Evolutionary conservation across 35 echinoderm and acorn worm genomes (phyloP).

Genomic region (Chiridota heheva): DNA sequence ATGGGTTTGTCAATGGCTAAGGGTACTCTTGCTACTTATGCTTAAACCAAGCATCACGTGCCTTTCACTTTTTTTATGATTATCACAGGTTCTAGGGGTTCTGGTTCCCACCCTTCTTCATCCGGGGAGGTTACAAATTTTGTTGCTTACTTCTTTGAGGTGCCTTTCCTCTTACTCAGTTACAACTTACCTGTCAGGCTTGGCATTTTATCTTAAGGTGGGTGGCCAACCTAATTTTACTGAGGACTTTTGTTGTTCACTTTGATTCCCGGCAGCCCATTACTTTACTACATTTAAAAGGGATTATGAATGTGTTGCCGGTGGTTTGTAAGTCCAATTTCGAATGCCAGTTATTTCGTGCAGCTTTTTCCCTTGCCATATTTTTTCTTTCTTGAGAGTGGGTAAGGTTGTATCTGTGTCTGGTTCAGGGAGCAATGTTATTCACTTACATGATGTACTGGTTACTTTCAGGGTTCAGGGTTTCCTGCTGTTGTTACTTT

Average conservation of each 20-base stretch:
- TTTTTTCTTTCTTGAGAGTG: too few relatives aligned
- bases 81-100: neutral
- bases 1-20: too few relatives aligned
- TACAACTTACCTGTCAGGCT: neutral
- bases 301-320: neutral
- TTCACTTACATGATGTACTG: neutral
- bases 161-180: neutral
- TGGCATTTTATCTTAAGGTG: too few relatives aligned
- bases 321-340: slow-evolving; percentile 13
- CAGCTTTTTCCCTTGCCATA: neutral
- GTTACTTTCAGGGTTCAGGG: neutral
- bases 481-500: neutral
- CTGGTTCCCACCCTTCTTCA: too few relatives aligned
- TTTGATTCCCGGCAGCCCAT: slow-evolving; percentile 1
- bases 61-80: neutral
- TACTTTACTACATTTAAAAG: neutral
- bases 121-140: neutral
- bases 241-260: neutral
- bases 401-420: too few relatives aligned
- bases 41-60: too few relatives aligned
- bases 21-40: too few relatives aligned
- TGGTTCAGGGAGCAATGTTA: neutral
- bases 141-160: neutral
- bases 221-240: too few relatives aligned
- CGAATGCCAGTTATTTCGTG: slow-evolving; percentile 8